phyloP scores from a whole-genome alignment of 2,797 vertebrate species.

The Macroramphosus scolopax region DNA sequence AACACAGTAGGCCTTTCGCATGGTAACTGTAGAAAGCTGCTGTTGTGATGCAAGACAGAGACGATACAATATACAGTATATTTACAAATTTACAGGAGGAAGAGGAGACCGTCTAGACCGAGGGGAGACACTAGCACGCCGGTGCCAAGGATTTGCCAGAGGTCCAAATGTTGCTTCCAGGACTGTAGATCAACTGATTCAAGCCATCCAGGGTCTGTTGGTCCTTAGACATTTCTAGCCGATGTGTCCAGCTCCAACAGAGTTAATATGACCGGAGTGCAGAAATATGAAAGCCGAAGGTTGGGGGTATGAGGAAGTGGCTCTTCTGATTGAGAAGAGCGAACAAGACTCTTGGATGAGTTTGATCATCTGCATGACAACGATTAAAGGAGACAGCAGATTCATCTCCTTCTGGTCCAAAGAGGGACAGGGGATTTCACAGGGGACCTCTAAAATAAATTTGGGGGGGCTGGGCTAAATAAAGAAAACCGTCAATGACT shows the following conservation, averaged over 20 bases:
- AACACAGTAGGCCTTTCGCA: conserved; percentile 42
- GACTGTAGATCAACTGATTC: conserved; percentile 17
- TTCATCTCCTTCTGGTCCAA: too few species aligned
- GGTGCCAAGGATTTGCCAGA: conserved; percentile 4
- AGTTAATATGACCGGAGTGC: conserved; percentile 27
- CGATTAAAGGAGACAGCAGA: too few species aligned
- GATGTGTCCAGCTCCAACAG: conserved; percentile 5
- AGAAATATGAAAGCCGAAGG: conserved; percentile 7
- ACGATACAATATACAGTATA: conserved; percentile 72
- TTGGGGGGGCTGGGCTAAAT: not conserved
- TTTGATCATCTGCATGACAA: too few species aligned
- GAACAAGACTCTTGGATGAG: not conserved
- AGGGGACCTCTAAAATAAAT: too few species aligned
- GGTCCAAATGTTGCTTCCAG: not conserved
- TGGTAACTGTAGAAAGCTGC: conserved; percentile 65
- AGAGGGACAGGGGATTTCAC: not conserved
- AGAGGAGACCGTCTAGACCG: conserved; percentile 12
- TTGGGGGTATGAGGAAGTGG: not conserved
- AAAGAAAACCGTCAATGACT: conserved; percentile 3
- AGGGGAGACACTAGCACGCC: conserved; percentile 17
- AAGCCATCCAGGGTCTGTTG: not conserved
- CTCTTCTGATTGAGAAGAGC: too few species aligned
- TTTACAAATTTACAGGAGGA: conserved; percentile 82
- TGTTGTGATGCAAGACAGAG: conserved; percentile 51
- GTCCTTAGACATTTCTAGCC: conserved; percentile 13